Evolutionary conservation across 2,113 vertebrate species (phyloP), one percentile per base, ranked within the genome.

Genomic region (Psettodes erumei): DNA sequence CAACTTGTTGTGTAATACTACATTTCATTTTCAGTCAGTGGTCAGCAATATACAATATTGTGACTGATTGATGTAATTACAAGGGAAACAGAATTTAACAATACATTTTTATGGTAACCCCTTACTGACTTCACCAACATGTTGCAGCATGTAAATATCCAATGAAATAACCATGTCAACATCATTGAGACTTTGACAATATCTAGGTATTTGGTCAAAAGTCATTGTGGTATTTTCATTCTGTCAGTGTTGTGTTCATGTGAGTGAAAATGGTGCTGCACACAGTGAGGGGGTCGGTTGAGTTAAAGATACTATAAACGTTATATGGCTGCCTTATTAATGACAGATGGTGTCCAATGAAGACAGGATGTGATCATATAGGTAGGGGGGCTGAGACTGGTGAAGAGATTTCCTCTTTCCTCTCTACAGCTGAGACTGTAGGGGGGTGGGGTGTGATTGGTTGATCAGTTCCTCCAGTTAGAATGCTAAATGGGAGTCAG

Each of bases 271-370:
- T 23, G 19, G 53, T 38, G 45, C 21, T 66, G 60, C 47, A 43
- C 40, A 12, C 28, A 70, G 33, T 55, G 18, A 65, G 47, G 23
- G 59, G 48, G 55, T 75, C 61, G 75, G 71, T 75, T 86, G 67
- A 83, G 60, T 64, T 80, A 65, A 79, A 75, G 73, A 50, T 54
- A 50, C 53, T 67, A 62, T 78, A 75, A 84, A 87, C 71, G 75
- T 62, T 56, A 64, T 65, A 48, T 6, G 56, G 12, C 45, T 87
- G 66, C 42, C 86, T 83, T 87, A 83, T 85, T 90, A 45, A 87
- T 86, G 50, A 50, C 58, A 68, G 51, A 83, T 68, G 80, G 81
- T 77, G 76, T 68, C 75, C 70, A 53, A 83, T 51, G 78, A 67
- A 69, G 65, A 51, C 50, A 40, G 61, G 21, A 71, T 16, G 12